These are phyloP conservation scores for Sebastolobus altivelis DNA, from an alignment of 2,797 vertebrate species.

Conservation along the genomic window DNA sequence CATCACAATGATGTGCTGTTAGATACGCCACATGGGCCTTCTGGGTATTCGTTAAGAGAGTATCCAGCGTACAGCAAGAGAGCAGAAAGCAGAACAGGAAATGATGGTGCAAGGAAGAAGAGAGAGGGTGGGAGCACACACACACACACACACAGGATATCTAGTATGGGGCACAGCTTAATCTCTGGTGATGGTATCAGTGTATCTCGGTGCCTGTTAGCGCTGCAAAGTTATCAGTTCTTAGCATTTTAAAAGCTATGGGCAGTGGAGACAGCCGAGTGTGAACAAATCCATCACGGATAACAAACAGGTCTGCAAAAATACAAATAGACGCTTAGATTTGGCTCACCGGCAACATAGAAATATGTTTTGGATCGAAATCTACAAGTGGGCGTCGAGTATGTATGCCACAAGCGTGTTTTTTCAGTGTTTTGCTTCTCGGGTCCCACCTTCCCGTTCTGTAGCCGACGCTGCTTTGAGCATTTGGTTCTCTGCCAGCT, in stretches of 20 bases:
- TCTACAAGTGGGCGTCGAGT: conserved; percentile 47
- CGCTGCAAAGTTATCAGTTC: background rate
- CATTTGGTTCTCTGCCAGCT: conserved; percentile 60
- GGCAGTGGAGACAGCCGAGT: background rate
- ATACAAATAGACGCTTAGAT: conserved; percentile 35
- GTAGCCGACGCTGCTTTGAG: conserved; percentile 55
- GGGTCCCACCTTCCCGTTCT: conserved; percentile 56
- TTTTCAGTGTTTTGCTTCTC: conserved; percentile 27
- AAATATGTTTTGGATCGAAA: conserved; percentile 47
- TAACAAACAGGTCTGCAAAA: conserved; percentile 24
- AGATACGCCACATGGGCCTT: conserved; percentile 25
- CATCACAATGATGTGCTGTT: conserved; percentile 35
- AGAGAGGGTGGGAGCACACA: background rate
- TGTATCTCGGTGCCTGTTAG: conserved; percentile 21
- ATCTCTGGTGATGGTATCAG: conserved; percentile 28
- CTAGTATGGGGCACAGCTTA: background rate
- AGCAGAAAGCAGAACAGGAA: background rate
- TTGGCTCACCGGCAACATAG: conserved; percentile 33
- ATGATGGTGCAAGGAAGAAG: background rate
- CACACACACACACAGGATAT: background rate
- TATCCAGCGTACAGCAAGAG: background rate
- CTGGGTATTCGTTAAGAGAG: conserved; percentile 22
- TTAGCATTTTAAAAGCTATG: conserved; percentile 12
- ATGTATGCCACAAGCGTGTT: conserved; percentile 44
- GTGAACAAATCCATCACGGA: conserved; percentile 16